Evolutionary conservation across 2,888 invertebrate species (phyloP).

Genomic region (Amitus sp.): DNA sequence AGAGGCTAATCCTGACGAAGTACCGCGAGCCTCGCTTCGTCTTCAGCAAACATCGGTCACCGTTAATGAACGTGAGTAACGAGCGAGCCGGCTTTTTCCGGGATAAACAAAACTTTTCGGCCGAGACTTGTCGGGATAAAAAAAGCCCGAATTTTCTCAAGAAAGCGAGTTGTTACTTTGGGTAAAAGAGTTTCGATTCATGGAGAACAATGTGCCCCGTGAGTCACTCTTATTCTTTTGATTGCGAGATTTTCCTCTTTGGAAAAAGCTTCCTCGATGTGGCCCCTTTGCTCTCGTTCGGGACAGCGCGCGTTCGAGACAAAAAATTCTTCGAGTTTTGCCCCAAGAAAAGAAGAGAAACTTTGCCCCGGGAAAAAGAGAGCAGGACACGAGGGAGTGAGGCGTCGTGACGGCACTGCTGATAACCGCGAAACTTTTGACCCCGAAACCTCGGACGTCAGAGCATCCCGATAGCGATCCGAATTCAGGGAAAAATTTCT

Average conservation of each 20-base stretch:
- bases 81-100: conserved; percentile 22
- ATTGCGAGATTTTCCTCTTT: not conserved
- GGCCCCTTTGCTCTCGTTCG: conserved; percentile 1
- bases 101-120: conserved; percentile 14
- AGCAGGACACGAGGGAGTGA: conserved; percentile 10
- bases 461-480: conserved; percentile 25
- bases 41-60: conserved; percentile 37
- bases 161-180: too few relatives aligned
- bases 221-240: not conserved
- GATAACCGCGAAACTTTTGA: conserved; percentile 11
- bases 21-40: conserved; percentile 41
- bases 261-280: not conserved
- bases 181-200: conserved; percentile 2
- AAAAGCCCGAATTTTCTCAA: too few relatives aligned
- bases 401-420: conserved; percentile 8
- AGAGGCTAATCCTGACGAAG: conserved; percentile 54
- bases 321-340: conserved; percentile 12
- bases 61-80: conserved; percentile 33
- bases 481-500: conserved; percentile 15
- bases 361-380: not conserved
- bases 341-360: conserved; percentile 3
- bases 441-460: not conserved
- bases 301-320: not conserved
- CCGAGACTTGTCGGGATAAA: conserved; percentile 25
- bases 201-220: not conserved